These are phyloP conservation scores for Choreutis nemorana DNA, from an alignment of 2,888 invertebrate species.

Conservation along the genomic window DNA sequence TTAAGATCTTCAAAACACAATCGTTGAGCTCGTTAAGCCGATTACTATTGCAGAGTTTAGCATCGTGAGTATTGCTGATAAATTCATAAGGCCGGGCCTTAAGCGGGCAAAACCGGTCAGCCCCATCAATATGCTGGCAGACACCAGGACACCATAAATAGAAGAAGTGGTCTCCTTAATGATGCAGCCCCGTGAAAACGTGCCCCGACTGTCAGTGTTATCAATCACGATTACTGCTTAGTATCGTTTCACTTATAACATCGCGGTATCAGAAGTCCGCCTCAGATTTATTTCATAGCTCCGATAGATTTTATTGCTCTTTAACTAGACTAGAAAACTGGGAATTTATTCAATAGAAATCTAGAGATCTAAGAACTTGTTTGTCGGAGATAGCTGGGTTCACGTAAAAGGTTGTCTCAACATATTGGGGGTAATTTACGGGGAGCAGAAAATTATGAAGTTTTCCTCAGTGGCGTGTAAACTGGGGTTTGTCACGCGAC, in stretches of 20 bases:
- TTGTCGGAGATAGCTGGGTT: constrained; percentile 14
- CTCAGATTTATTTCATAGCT: constrained; percentile 17
- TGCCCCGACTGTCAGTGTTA: constrained; percentile 34
- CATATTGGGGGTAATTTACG: constrained; percentile 23
- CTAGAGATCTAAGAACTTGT: constrained; percentile 14
- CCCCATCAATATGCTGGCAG: constrained; percentile 48
- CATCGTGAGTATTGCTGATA: constrained; percentile 36
- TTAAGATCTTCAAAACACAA: too few relatives aligned
- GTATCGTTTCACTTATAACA: constrained; percentile 35
- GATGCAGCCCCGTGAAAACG: constrained; percentile 38
- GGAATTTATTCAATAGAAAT: constrained; percentile 20
- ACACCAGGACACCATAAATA: constrained; percentile 50
- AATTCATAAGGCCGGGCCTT: constrained; percentile 20
- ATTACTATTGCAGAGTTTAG: too few relatives aligned
- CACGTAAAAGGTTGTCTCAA: constrained; percentile 17
- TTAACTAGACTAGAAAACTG: constrained; percentile 14
- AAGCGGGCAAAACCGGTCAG: constrained; percentile 25
- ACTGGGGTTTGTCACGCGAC: constrained; percentile 46
- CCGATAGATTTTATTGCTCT: constrained; percentile 25
- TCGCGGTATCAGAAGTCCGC: constrained; percentile 5
- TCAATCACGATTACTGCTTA: constrained; percentile 34
- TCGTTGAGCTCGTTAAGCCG: too few relatives aligned
- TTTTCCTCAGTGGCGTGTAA: constrained; percentile 30
- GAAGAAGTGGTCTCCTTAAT: constrained; percentile 44
- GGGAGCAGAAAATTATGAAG: constrained; percentile 36